Evolutionary conservation across 2,113 vertebrate species (phyloP).

Genomic region (Eolophus roseicapilla): DNA sequence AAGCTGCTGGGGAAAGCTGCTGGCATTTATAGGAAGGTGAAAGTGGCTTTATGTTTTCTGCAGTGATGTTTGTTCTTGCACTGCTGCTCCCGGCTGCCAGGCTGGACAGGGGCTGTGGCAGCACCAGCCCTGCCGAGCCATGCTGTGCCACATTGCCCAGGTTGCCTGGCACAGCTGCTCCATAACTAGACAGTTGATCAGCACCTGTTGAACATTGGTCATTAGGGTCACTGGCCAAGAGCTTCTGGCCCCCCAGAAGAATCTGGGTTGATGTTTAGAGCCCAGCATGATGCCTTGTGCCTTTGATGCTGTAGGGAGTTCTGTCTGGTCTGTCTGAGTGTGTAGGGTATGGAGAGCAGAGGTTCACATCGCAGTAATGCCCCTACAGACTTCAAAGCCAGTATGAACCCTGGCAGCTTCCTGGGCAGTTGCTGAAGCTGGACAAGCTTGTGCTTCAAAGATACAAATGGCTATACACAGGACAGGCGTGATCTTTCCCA

Average conservation of each 20-base stretch:
- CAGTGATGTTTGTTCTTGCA: background rate
- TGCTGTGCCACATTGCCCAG: accelerated
- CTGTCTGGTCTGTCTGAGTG: background rate
- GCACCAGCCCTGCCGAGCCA: background rate
- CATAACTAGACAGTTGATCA: background rate
- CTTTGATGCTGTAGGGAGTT: background rate
- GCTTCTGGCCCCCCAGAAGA: background rate
- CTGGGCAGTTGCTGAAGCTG: background rate
- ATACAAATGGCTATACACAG: background rate
- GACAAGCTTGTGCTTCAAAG: background rate
- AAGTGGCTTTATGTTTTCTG: background rate
- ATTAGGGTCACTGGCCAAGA: background rate
- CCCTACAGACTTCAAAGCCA: background rate
- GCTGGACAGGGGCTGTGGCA: background rate
- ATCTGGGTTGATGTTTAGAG: background rate
- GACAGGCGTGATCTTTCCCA: background rate
- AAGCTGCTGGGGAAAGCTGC: background rate
- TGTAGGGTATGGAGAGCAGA: accelerated
- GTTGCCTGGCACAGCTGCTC: background rate
- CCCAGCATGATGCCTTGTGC: accelerated
- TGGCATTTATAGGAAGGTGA: background rate
- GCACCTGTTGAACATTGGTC: background rate
- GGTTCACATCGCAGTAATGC: background rate
- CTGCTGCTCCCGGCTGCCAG: background rate
- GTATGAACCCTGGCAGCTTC: background rate